A percentile compares a stretch with the other conserved stretches of the same genome.
Evolutionary conservation across 2,113 vertebrate genomes (phyloP).

Genomic region (Phalacrocorax aristotelis): DNA sequence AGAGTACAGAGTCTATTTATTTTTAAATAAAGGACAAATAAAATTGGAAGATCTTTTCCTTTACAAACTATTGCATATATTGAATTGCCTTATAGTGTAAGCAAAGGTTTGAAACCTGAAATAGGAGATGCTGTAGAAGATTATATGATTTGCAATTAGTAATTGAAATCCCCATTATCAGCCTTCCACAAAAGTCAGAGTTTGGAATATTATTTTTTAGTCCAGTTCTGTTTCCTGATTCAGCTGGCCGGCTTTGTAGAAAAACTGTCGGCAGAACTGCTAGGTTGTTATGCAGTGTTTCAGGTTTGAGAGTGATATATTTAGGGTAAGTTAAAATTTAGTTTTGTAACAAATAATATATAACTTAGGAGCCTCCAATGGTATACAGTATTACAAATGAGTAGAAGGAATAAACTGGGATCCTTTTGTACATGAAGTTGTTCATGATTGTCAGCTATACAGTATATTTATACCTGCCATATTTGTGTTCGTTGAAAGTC

Average conservation of each 20-base stretch:
- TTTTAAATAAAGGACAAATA: not conserved
- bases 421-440: not conserved
- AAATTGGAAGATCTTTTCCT: not conserved
- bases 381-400: not conserved
- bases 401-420: not conserved
- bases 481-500: not conserved
- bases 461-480: not conserved
- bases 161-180: not conserved
- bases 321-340: not conserved
- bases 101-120: not conserved
- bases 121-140: not conserved
- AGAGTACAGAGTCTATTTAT: not conserved
- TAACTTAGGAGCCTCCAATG: not conserved
- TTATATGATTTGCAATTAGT: not conserved
- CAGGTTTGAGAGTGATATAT: accelerated
- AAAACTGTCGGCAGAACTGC: not conserved
- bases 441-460: not conserved
- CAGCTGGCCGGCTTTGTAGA: not conserved
- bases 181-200: not conserved
- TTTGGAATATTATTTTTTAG: not conserved
- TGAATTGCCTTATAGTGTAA: not conserved
- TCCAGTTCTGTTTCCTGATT: not conserved
- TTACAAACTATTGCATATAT: not conserved
- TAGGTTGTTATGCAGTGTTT: accelerated
- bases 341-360: not conserved